Base-by-base conservation (phyloP, 2,113 vertebrate species). In the Chaenogobius annularis region DNA sequence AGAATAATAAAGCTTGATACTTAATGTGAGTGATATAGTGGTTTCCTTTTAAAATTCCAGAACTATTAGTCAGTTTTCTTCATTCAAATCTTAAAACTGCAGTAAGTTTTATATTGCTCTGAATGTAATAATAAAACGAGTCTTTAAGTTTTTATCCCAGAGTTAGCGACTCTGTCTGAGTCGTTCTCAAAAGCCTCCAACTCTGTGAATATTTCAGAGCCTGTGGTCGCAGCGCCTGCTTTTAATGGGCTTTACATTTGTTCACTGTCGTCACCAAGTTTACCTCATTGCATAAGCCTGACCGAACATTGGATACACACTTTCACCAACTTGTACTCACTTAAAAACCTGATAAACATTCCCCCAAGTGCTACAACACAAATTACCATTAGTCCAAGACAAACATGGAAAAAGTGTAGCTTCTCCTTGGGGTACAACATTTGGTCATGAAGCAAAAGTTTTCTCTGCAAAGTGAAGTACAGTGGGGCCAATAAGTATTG, bases 271-370 rank as follows among this genome's bases (percentile, higher is more conserved):
- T 66, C 40, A 22, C 43, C 74, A 55, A 62, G 69, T 50, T 44
- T 66, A 67, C 43, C 69, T 67, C 20, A 54, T 85, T 87, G 86
- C 82, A 37, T 85, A 85, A 87, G 84, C 70, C 69, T 68, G 74
- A 63, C 73, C 43, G 15, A 79, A 78, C 66, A 71, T 20, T 67
- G 58, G 81, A 79, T 54, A 15, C 72, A 66, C 48, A 68, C 48
- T 74, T 69, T 69, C 20, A 73, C 61, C 71, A 79, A 75, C 72
- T 35, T 69, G 19, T 54, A 22, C 63, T 77, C 54, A 9, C 54
- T 73, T 37, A 67, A 69, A 71, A 62, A 14, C 55, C 72, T 68
- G 59, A 73, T 19, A 78, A 40, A 65, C 55, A 31, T 22, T 61
- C 63, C 35, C 22, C 11, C 11, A 31, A 50, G 26, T 47, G 19